phyloP scores from a whole-genome alignment of 30 jellyfish, hydroid and myxozoan genomes.

The Euphysa ruthae region DNA sequence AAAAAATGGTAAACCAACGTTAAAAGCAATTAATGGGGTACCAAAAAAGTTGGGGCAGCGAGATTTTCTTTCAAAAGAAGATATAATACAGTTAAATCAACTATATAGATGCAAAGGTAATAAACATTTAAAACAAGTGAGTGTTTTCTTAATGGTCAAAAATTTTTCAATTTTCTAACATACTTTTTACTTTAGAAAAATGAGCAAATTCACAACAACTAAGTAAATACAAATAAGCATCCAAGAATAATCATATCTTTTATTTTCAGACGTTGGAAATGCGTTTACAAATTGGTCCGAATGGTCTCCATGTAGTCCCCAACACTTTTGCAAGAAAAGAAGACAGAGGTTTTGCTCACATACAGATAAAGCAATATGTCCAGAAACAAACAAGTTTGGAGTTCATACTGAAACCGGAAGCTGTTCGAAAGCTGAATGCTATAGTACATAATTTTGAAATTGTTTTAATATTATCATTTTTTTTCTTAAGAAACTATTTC shows the following conservation, averaged over 20 bases:
- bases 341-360: slow-evolving; percentile 62
- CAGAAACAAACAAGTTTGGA: slow-evolving; percentile 36
- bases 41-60: slow-evolving; percentile 34
- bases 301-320: slow-evolving; percentile 52
- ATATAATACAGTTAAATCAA: slow-evolving; percentile 36
- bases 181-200: too few species aligned
- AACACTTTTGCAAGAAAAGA: slow-evolving; percentile 28
- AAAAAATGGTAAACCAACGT: slow-evolving; percentile 53
- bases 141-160: too few species aligned
- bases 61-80: slow-evolving; percentile 22
- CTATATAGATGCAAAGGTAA: slow-evolving; percentile 54
- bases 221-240: too few species aligned
- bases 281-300: slow-evolving; percentile 50
- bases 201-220: too few species aligned
- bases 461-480: background rate
- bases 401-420: slow-evolving; percentile 22
- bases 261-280: slow-evolving; percentile 12
- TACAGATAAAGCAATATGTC: slow-evolving; percentile 18
- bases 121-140: too few species aligned
- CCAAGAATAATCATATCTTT: slow-evolving; percentile 1
- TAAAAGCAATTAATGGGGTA: slow-evolving; percentile 25
- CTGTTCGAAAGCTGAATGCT: slow-evolving; percentile 50
- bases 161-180: too few species aligned
- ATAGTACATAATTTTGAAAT: slow-evolving; percentile 19
- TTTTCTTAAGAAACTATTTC: too few species aligned